Percentiles rank a stretch among this genome's conserved stretches.
phyloP scores from a whole-genome alignment of 2,113 vertebrate genomes.

The Sarotherodon lohbergeri region DNA sequence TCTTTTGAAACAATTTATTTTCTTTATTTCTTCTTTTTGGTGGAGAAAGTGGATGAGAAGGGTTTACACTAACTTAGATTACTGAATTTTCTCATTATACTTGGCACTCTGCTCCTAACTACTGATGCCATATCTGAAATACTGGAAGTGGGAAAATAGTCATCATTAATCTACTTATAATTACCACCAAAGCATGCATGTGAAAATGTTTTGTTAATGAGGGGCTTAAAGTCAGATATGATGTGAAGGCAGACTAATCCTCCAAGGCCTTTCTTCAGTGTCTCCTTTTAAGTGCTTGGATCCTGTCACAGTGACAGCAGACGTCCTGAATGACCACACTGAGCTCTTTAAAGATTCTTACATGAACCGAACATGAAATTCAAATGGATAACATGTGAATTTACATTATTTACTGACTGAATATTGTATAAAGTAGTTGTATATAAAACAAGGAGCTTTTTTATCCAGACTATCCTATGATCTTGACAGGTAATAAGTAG shows the following conservation, averaged over 20 bases:
- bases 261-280: neutral
- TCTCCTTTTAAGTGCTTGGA: neutral
- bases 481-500: neutral
- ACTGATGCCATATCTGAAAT: neutral
- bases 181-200: neutral
- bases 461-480: neutral
- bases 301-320: neutral
- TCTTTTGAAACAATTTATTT: neutral
- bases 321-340: neutral
- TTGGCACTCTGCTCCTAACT: neutral
- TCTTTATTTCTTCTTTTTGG: neutral
- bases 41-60: neutral
- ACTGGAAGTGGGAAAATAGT: neutral
- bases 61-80: neutral
- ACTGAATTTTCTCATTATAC: neutral
- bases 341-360: neutral
- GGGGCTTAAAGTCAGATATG: neutral
- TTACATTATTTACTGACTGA: neutral
- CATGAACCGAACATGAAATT: neutral
- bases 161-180: neutral
- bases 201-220: neutral
- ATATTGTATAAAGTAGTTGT: neutral
- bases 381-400: neutral
- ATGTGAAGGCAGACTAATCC: neutral
- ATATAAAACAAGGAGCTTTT: neutral